Evolutionary conservation across 2,888 invertebrate genomes (phyloP).

Genomic region (Heteromurus nitidus): DNA sequence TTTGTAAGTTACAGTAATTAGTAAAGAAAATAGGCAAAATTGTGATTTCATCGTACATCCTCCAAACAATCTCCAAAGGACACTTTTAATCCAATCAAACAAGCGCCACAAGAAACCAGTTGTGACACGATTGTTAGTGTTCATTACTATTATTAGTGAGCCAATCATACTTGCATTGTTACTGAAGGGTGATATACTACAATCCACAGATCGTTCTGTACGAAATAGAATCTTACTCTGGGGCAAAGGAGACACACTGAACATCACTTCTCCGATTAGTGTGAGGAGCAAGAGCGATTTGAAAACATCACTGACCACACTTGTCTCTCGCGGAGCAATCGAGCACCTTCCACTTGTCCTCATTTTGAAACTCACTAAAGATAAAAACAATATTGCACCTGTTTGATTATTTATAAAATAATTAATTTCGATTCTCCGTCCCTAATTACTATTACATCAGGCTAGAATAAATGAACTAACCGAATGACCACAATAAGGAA

Average conservation of each 20-base stretch:
- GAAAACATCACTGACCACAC: conserved; percentile 25
- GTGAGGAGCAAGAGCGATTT: conserved; percentile 14
- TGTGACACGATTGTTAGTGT: neutral
- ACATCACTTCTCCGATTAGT: conserved; percentile 9
- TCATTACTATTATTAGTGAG: neutral
- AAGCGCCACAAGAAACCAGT: neutral
- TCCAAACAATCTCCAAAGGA: neutral
- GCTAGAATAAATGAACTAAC: too few species aligned
- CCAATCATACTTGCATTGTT: neutral
- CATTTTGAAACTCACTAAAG: conserved; percentile 30
- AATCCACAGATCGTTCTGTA: neutral
- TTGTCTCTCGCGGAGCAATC: neutral
- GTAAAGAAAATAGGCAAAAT: neutral
- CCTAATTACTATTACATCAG: too few species aligned
- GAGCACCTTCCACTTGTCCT: conserved; percentile 35
- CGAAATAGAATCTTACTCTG: conserved; percentile 33
- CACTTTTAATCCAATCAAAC: neutral
- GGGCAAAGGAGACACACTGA: conserved; percentile 22
- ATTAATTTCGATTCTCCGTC: neutral
- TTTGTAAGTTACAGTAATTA: neutral
- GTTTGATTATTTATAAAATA: neutral
- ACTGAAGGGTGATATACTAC: neutral
- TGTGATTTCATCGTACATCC: neutral
- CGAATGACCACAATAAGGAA: too few species aligned
- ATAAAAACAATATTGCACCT: neutral